Conservation (phyloP, 1,140 invertebrate genomes). For the Ericerus pela region DNA sequence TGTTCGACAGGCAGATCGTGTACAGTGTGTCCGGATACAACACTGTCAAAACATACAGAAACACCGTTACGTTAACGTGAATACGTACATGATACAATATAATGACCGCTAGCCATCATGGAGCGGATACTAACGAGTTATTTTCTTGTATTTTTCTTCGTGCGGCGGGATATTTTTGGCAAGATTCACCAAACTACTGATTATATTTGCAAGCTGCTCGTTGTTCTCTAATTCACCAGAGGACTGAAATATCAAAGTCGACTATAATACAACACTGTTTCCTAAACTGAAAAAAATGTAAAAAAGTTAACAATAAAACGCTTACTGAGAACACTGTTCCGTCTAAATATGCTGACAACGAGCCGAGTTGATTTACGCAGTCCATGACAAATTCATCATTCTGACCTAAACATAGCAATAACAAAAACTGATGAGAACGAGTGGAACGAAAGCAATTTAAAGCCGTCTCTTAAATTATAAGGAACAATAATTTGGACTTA, state of each 20-base stretch:
- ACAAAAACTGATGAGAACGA: no score
- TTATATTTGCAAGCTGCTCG: constrained; percentile 56
- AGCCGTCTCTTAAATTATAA: no score
- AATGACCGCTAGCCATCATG: background rate
- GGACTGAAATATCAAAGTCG: constrained; percentile 39
- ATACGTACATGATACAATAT: background rate
- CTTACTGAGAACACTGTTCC: background rate
- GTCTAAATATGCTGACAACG: background rate
- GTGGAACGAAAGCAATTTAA: no score
- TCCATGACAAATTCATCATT: constrained; percentile 4
- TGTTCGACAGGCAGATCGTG: constrained; percentile 66
- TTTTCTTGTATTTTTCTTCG: constrained; percentile 56
- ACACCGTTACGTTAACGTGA: no score
- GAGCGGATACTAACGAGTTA: constrained; percentile 36
- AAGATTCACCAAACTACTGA: constrained; percentile 43
- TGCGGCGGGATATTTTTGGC: constrained; percentile 38
- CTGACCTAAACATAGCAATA: no score
- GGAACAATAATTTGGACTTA: no score
- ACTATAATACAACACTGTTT: no score
- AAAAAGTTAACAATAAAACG: background rate
- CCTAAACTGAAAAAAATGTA: background rate
- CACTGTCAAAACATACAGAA: constrained; percentile 40
- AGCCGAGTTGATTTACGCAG: background rate
- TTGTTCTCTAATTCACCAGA: constrained; percentile 75
- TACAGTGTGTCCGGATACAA: constrained; percentile 65